These are phyloP conservation scores for Anguilla rostrata DNA, from an alignment of 2,113 vertebrate genomes.

Conservation along the genomic window DNA sequence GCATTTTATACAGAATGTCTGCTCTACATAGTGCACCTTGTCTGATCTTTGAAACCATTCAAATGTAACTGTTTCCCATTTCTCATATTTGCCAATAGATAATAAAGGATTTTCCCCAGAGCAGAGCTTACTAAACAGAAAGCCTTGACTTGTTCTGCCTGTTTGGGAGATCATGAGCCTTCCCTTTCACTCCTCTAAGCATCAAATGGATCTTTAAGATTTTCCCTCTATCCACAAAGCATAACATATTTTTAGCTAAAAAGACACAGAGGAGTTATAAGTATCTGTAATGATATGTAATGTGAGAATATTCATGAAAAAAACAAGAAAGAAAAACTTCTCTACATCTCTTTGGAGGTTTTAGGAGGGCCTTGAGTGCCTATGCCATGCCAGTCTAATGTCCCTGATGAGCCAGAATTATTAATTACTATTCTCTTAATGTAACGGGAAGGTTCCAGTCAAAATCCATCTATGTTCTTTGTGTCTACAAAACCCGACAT, in stretches of 20 bases:
- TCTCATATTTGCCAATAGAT: constrained; percentile 6
- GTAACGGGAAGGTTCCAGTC: too few relatives aligned
- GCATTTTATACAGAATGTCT: constrained; percentile 21
- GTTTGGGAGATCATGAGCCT: constrained; percentile 8
- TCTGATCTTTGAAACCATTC: background rate
- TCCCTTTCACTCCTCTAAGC: background rate
- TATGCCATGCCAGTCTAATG: too few relatives aligned
- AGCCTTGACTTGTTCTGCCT: background rate
- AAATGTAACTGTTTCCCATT: background rate
- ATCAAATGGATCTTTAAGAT: background rate
- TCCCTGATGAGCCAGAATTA: too few relatives aligned
- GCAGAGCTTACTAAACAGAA: constrained; percentile 7
- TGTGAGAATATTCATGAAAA: background rate
- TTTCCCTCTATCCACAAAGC: background rate
- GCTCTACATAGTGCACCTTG: constrained; percentile 3
- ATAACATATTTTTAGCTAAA: background rate
- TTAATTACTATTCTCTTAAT: too few relatives aligned
- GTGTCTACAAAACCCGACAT: too few relatives aligned
- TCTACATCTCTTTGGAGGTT: background rate
- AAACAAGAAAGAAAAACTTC: background rate
- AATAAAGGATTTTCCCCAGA: background rate
- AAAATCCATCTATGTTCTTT: too few relatives aligned
- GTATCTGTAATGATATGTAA: background rate
- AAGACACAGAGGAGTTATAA: background rate
- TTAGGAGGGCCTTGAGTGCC: background rate